Evolutionary conservation across 2,113 vertebrate genomes (phyloP).

Genomic region (Caranx ignobilis): DNA sequence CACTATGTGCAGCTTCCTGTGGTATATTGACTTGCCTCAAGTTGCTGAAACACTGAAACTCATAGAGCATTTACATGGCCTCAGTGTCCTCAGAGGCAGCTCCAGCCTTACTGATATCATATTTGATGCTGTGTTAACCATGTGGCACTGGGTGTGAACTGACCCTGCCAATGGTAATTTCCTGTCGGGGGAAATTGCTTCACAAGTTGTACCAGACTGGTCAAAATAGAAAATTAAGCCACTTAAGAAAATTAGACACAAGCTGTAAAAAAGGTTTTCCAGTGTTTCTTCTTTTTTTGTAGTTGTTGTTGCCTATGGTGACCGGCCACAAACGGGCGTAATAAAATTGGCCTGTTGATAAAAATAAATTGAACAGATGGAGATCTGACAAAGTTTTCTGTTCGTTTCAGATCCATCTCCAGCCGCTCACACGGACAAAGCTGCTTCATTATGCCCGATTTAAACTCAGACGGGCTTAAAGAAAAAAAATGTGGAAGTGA

Average conservation of each 20-base stretch:
- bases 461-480: slow-evolving; percentile 67
- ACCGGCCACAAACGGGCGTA: slow-evolving; percentile 56
- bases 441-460: slow-evolving; percentile 80
- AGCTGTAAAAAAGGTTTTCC: slow-evolving; percentile 25
- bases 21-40: background rate
- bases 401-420: slow-evolving; percentile 58
- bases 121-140: slow-evolving; percentile 24
- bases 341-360: slow-evolving; percentile 52
- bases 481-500: slow-evolving; percentile 79
- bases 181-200: slow-evolving; percentile 62
- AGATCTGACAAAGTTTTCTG: slow-evolving; percentile 62
- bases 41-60: background rate
- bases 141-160: slow-evolving; percentile 12
- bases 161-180: slow-evolving; percentile 62
- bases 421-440: slow-evolving; percentile 74
- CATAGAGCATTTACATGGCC: background rate
- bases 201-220: slow-evolving; percentile 51
- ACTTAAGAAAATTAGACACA: slow-evolving; percentile 55
- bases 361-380: slow-evolving; percentile 66
- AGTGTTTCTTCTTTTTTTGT: slow-evolving; percentile 45
- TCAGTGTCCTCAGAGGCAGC: slow-evolving; percentile 4
- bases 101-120: slow-evolving; percentile 10
- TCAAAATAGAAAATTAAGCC: slow-evolving; percentile 61
- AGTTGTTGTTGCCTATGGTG: slow-evolving; percentile 64
- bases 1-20: background rate